Percentiles rank a stretch among this genome's conserved stretches.
Evolutionary conservation across 2,888 invertebrate genomes (phyloP).

Genomic region (Drosophila atripex): DNA sequence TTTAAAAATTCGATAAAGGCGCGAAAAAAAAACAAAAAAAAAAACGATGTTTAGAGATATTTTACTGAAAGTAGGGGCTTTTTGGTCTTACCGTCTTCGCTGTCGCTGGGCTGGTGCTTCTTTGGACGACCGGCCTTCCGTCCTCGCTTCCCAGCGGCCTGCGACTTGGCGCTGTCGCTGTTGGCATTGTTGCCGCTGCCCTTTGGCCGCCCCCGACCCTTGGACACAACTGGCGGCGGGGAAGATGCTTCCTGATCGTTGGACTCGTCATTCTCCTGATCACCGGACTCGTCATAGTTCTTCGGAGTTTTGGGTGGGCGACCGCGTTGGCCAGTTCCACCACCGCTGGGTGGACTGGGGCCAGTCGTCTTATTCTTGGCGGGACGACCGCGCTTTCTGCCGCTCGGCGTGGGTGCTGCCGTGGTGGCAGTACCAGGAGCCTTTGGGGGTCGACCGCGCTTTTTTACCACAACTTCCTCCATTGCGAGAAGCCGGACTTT

Average conservation of each 20-base stretch:
- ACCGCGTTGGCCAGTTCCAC: constrained; percentile 30
- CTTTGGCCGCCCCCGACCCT: constrained; percentile 75
- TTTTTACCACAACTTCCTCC: constrained; percentile 56
- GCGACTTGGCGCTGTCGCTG: constrained; percentile 25
- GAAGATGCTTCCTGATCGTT: constrained; percentile 21
- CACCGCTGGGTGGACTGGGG: neutral
- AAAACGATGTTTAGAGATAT: too few relatives aligned
- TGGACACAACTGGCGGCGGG: constrained; percentile 36
- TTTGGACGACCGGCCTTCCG: constrained; percentile 72
- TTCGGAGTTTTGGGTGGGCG: constrained; percentile 35
- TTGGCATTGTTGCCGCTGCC: constrained; percentile 18
- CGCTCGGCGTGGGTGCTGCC: constrained; percentile 44
- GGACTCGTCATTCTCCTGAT: constrained; percentile 48
- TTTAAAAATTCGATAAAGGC: too few relatives aligned
- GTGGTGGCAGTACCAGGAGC: constrained; percentile 10
- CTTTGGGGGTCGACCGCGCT: constrained; percentile 65
- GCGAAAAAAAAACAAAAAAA: too few relatives aligned
- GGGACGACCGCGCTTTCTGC: constrained; percentile 78
- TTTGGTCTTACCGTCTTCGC: constrained; percentile 60
- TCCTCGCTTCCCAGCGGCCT: constrained; percentile 52
- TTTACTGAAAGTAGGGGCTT: neutral
- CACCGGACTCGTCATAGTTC: constrained; percentile 45
- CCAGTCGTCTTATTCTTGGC: constrained; percentile 52
- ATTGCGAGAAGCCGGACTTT: constrained; percentile 27
- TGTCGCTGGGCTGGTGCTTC: constrained; percentile 70